phyloP scores from a whole-genome alignment of 2,888 invertebrate genomes.

The Ernsta delagoae region DNA sequence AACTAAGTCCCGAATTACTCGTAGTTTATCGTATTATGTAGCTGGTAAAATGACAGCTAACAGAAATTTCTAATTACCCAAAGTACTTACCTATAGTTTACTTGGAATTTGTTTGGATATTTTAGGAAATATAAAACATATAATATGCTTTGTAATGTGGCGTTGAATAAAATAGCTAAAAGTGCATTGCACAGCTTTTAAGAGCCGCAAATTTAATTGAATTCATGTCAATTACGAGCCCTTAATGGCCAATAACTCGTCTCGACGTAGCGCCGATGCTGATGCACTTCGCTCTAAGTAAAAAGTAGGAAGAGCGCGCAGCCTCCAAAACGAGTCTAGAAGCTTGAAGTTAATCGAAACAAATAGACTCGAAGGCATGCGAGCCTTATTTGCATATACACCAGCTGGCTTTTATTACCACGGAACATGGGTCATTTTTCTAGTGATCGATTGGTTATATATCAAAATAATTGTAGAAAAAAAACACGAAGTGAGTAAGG shows the following conservation, averaged over 20 bases:
- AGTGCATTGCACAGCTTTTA: slow-evolving; percentile 9
- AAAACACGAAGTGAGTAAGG: slow-evolving; percentile 34
- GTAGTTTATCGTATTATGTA: too few relatives aligned
- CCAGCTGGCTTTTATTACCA: slow-evolving; percentile 40
- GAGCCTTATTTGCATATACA: slow-evolving; percentile 42
- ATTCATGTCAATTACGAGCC: slow-evolving; percentile 59
- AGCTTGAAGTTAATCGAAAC: slow-evolving; percentile 46
- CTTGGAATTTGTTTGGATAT: too few relatives aligned
- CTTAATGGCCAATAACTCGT: slow-evolving; percentile 54
- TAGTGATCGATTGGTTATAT: background rate
- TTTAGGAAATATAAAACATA: too few relatives aligned
- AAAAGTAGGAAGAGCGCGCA: slow-evolving; percentile 50
- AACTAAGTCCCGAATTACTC: too few relatives aligned
- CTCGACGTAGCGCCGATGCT: slow-evolving; percentile 31
- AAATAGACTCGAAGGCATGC: slow-evolving; percentile 47
- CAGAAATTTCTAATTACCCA: too few relatives aligned
- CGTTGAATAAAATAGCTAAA: too few relatives aligned
- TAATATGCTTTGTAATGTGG: background rate
- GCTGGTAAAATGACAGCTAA: too few relatives aligned
- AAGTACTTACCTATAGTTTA: too few relatives aligned
- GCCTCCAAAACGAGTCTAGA: slow-evolving; percentile 51
- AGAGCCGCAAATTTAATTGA: slow-evolving; percentile 46
- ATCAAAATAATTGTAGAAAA: slow-evolving; percentile 46
- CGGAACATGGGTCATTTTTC: slow-evolving; percentile 33
- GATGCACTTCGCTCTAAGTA: slow-evolving; percentile 41